Percentiles rank a stretch among this genome's conserved stretches.
Evolutionary conservation across 1,140 invertebrate genomes (phyloP).

Genomic region (Temnothorax curvispinosus): DNA sequence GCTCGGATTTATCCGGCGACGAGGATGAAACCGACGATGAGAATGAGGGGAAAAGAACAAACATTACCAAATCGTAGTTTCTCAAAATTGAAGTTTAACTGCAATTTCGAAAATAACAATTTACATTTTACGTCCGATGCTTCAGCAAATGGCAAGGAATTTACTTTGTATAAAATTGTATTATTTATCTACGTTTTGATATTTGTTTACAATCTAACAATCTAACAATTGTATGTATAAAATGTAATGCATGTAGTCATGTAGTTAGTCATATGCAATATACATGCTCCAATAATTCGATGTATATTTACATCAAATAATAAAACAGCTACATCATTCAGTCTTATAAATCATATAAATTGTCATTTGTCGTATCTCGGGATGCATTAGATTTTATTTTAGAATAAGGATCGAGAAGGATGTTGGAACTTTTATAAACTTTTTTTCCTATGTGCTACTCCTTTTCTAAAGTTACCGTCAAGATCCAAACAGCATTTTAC

Average conservation of each 20-base stretch:
- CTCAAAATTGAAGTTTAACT: background rate
- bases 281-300: background rate
- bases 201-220: background rate
- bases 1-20: conserved; percentile 65
- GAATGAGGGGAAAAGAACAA: background rate
- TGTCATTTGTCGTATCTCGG: background rate
- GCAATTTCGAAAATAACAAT: background rate
- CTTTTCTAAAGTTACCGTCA: background rate
- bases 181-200: conserved; percentile 1
- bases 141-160: background rate
- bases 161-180: background rate
- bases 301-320: background rate
- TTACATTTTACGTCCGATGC: background rate
- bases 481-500: background rate
- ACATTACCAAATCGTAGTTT: conserved; percentile 29
- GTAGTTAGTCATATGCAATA: conserved; percentile 9
- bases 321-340: background rate
- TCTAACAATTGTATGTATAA: background rate
- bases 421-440: background rate
- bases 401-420: background rate
- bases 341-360: background rate
- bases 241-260: background rate
- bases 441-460: too few species aligned
- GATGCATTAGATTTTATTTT: background rate
- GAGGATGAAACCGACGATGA: conserved; percentile 67